phyloP scores from a whole-genome alignment of 2,797 vertebrate genomes.

The Rhyacichthys aspro region DNA sequence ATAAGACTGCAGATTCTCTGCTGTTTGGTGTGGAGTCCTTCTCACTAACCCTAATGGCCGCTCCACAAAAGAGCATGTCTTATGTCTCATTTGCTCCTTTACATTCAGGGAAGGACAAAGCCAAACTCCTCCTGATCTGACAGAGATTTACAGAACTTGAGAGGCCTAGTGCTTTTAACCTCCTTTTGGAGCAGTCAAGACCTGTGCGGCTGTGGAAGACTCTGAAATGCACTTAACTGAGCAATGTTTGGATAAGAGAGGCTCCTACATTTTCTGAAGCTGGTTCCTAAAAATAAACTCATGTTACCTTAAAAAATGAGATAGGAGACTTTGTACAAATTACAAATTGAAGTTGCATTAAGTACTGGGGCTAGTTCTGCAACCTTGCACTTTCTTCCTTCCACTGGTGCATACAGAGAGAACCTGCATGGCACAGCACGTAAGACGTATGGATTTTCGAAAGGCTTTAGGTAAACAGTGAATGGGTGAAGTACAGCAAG shows the following conservation, averaged over 20 bases:
- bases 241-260: conserved; percentile 27
- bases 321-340: conserved; percentile 1
- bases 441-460: conserved; percentile 8
- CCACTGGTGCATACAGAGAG: neutral
- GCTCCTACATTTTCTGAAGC: conserved; percentile 24
- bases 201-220: conserved; percentile 17
- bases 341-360: conserved; percentile 14
- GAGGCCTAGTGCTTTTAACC: conserved; percentile 31
- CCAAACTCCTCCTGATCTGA: conserved; percentile 11
- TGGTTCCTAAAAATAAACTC: conserved; percentile 46
- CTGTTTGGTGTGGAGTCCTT: too few relatives aligned
- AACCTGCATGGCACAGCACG: neutral
- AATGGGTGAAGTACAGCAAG: neutral
- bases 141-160: neutral
- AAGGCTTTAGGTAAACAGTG: conserved; percentile 10
- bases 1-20: too few relatives aligned
- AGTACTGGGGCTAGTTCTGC: conserved; percentile 19
- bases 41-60: too few relatives aligned
- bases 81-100: too few relatives aligned
- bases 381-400: neutral
- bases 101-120: neutral
- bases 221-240: conserved; percentile 46
- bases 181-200: conserved; percentile 21
- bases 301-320: conserved; percentile 44
- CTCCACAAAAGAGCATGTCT: too few relatives aligned